phyloP scores from a whole-genome alignment of 92 coral and sea anemone species.

The Heliopora coerulea region DNA sequence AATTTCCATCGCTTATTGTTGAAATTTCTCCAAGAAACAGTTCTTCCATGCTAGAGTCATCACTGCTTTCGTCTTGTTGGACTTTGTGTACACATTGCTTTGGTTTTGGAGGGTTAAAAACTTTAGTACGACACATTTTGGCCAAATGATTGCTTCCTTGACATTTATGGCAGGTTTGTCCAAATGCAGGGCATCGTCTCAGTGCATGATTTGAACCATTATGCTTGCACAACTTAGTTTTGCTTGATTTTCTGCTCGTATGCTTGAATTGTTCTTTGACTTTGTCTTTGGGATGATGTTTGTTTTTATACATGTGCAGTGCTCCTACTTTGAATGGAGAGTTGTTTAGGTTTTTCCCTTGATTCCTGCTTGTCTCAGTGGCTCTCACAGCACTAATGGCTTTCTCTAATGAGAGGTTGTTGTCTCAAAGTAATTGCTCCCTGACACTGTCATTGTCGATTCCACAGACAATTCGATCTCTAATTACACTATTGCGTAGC shows the following conservation, averaged over 20 bases:
- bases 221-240: slow-evolving; percentile 11
- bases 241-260: slow-evolving; percentile 24
- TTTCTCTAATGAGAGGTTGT: slow-evolving; percentile 35
- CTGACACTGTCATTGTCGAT: slow-evolving; percentile 30
- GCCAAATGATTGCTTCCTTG: too few species aligned
- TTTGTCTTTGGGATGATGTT: too few species aligned
- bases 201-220: slow-evolving; percentile 20
- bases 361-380: slow-evolving; percentile 56
- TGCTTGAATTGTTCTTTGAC: not conserved
- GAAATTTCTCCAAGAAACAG: slow-evolving; percentile 12
- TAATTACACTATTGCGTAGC: slow-evolving; percentile 38
- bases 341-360: slow-evolving; percentile 33
- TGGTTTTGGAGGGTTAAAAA: not conserved
- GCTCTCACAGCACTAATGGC: slow-evolving; percentile 51
- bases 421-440: slow-evolving; percentile 34
- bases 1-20: not conserved
- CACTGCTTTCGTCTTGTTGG: not conserved
- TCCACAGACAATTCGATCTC: slow-evolving; percentile 45
- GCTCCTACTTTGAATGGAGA: slow-evolving; percentile 38
- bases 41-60: not conserved
- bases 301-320: slow-evolving; percentile 17
- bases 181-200: slow-evolving; percentile 35
- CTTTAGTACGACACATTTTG: slow-evolving; percentile 30
- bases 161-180: slow-evolving; percentile 31
- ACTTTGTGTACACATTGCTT: not conserved